phyloP scores from a whole-genome alignment of 2,113 vertebrate genomes.

The Lagenorhynchus albirostris region DNA sequence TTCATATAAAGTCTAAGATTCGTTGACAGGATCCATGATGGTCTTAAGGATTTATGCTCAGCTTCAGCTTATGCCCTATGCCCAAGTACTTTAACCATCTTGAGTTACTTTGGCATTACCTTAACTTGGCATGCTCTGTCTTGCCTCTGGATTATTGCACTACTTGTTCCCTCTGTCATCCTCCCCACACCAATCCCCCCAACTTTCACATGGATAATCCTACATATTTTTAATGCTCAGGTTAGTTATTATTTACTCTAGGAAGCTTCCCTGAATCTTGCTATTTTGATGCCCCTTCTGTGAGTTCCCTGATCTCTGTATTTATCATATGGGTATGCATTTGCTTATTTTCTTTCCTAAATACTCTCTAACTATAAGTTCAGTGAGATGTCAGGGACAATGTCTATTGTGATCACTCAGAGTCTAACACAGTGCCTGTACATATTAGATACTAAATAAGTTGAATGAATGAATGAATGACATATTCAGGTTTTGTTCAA shows the following conservation, averaged over 20 bases:
- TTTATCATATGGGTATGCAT: neutral
- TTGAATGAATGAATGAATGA: neutral
- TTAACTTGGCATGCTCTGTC: neutral
- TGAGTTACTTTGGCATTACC: neutral
- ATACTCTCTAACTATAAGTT: neutral
- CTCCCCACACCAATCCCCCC: neutral
- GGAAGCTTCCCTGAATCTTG: neutral
- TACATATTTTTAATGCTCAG: neutral
- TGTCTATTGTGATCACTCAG: neutral
- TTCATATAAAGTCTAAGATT: neutral
- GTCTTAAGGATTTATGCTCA: neutral
- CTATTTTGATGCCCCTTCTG: neutral
- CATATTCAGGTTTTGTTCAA: neutral
- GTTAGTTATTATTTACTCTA: neutral
- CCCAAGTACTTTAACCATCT: neutral
- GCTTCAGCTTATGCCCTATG: neutral
- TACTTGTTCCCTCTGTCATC: neutral
- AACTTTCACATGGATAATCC: neutral
- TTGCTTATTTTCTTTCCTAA: neutral
- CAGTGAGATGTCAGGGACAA: neutral
- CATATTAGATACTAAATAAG: neutral
- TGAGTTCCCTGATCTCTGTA: neutral
- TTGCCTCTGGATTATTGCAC: neutral
- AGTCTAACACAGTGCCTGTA: neutral
- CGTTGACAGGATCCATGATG: neutral